phyloP scores from a whole-genome alignment of 2,113 vertebrate species.

The Orycteropus afer region DNA sequence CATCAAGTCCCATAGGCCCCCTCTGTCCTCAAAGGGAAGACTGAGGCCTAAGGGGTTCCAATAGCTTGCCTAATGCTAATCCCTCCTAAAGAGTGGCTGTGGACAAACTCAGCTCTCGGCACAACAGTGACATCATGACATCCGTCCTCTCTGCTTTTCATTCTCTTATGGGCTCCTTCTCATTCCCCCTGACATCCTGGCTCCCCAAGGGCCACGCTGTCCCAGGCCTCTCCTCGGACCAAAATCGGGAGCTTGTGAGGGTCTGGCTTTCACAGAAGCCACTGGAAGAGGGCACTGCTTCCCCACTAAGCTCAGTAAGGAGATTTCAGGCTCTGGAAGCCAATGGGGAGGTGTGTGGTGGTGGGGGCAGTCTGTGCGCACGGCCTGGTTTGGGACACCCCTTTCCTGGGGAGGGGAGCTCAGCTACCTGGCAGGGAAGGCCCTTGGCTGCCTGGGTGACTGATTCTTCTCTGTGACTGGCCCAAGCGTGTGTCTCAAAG shows the following conservation, averaged over 20 bases:
- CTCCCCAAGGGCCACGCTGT: not conserved
- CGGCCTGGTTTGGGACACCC: not conserved
- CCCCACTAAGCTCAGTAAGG: not conserved
- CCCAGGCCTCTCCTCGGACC: not conserved
- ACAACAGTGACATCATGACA: not conserved
- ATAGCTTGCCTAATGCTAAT: not conserved
- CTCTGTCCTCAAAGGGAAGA: not conserved
- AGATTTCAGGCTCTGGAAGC: not conserved
- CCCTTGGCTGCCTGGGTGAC: not conserved
- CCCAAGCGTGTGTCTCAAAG: not conserved
- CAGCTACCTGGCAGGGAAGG: not conserved
- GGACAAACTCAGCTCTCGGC: not conserved
- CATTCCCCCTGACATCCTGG: not conserved
- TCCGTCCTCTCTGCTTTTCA: not conserved
- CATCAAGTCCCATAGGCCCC: too few species aligned
- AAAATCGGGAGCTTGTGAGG: not conserved
- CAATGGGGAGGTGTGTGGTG: too few species aligned
- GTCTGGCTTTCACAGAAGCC: not conserved
- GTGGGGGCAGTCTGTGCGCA: not conserved
- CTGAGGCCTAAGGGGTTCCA: not conserved
- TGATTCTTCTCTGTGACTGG: not conserved
- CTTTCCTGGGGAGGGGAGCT: not conserved
- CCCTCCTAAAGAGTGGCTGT: not conserved
- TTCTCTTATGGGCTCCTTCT: not conserved
- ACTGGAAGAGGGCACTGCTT: not conserved